A percentile compares a stretch with the other conserved stretches of the same genome.
These are phyloP conservation scores for Tenthredo mesomela DNA, from an alignment of 2,888 invertebrate genomes.

Conservation along the genomic window DNA sequence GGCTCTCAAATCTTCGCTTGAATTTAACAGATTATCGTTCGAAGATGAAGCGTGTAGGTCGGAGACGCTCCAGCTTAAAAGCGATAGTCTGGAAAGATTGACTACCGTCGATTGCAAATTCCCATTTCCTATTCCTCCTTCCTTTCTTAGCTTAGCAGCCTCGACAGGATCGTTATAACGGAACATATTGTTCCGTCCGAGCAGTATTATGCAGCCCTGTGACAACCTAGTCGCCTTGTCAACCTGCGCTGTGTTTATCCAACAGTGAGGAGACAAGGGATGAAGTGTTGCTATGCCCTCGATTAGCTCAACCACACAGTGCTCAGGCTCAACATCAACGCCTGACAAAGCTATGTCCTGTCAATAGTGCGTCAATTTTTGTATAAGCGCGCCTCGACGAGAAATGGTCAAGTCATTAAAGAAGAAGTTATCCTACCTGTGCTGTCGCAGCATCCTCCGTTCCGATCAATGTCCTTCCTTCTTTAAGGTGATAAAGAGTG, in stretches of 20 bases:
- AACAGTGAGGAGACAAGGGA: constrained; percentile 86
- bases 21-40: constrained; percentile 74
- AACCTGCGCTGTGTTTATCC: constrained; percentile 90
- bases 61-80: constrained; percentile 90
- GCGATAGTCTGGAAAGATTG: constrained; percentile 89
- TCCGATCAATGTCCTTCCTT: constrained; percentile 92
- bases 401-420: background rate
- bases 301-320: constrained; percentile 87
- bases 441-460: constrained; percentile 85
- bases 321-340: constrained; percentile 88
- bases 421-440: constrained; percentile 63
- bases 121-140: constrained; percentile 83
- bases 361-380: constrained; percentile 4
- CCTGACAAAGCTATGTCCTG: constrained; percentile 91
- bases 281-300: constrained; percentile 87
- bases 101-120: constrained; percentile 78
- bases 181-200: constrained; percentile 90
- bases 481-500: constrained; percentile 94
- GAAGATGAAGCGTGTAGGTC: constrained; percentile 84
- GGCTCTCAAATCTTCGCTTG: constrained; percentile 75
- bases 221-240: constrained; percentile 89
- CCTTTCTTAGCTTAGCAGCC: constrained; percentile 90
- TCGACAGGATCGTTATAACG: constrained; percentile 95
- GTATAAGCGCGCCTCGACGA: no score
- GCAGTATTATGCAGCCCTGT: constrained; percentile 89